Evolutionary conservation across 2,797 vertebrate genomes (phyloP), one percentile per base, ranked within the genome.

Genomic region (Poecilia wingei): DNA sequence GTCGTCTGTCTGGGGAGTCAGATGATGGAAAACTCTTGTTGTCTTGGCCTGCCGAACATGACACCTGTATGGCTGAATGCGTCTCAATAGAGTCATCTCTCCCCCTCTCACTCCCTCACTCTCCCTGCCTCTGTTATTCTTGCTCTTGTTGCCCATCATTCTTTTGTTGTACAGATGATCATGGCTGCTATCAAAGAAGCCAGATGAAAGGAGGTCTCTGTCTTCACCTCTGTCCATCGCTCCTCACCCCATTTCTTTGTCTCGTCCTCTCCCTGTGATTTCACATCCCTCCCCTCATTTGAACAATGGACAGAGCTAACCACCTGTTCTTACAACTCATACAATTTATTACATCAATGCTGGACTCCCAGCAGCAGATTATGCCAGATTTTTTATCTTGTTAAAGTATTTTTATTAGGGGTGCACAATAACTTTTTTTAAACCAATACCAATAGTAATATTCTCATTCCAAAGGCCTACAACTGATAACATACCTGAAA

Each of bases 151-250:
- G 84, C 86, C 84, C 55, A 78, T 89, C 89, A 83, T 90, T 59
- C 92, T 94, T 94, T 94, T 93, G 91, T 94, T 91, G 90, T 92
- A 64, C 81, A 87, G 83, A 78, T 75, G 88, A 93, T 93, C 91
- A 86, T 86, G 87, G 88, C 82, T 83, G 84, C 91, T 89, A 94
- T 94, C 93, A 94, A 94, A 95, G 93, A 86, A 75, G 82, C 82
- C 83, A 91, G 94, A 95, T 95, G 92, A 95, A 95, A 95, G 92
- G 91, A 90, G 88, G 92, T 91, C 92, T 93, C 94, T 92, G 73
- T 95, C 90, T 88, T 93, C 91, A 93, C 92, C 93, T 91, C 88
- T 91, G 90, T 94, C 92, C 90, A 89, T 91, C 87, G 92, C 76
- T 92, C 86, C 80, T 90, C 85, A 84, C 91, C 78, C 79, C 83